Conservation (phyloP, 2,797 vertebrate genomes). For the Pangasius krempfi region DNA sequence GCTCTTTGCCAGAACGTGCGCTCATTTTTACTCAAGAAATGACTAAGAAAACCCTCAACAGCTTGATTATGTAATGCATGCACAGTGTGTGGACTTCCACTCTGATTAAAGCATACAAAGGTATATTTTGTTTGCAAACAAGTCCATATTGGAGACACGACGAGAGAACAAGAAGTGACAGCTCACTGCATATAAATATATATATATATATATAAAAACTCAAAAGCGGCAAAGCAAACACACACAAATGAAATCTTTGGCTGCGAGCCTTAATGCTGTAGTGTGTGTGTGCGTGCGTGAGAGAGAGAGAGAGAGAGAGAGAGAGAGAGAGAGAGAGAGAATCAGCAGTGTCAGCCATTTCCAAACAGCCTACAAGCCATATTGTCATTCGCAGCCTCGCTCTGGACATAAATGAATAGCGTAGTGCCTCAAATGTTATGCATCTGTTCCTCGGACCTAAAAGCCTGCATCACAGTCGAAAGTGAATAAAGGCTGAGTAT, state of each 20-base stretch:
- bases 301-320: background rate
- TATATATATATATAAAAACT: background rate
- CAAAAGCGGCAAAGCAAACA: background rate
- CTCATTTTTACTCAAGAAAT: background rate
- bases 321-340: background rate
- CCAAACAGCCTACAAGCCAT: slow-evolving; percentile 23
- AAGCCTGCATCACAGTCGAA: background rate
- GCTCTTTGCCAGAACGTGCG: background rate
- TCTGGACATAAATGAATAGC: slow-evolving; percentile 21
- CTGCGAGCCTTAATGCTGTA: background rate
- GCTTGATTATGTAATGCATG: background rate
- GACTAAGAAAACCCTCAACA: background rate
- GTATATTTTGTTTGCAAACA: background rate
- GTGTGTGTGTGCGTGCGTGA: background rate
- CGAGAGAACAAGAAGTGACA: background rate
- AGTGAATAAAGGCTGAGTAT: slow-evolving; percentile 4
- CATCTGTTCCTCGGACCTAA: background rate
- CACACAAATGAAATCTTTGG: slow-evolving; percentile 12
- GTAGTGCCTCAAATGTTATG: background rate
- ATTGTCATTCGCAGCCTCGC: slow-evolving; percentile 28
- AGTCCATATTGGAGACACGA: background rate
- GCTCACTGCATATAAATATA: background rate
- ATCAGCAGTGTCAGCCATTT: slow-evolving; percentile 34
- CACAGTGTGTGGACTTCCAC: background rate
- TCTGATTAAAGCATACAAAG: background rate